Base-by-base conservation (phyloP, 1,140 invertebrate genomes). In the Hyposmocoma kahamanoa region DNA sequence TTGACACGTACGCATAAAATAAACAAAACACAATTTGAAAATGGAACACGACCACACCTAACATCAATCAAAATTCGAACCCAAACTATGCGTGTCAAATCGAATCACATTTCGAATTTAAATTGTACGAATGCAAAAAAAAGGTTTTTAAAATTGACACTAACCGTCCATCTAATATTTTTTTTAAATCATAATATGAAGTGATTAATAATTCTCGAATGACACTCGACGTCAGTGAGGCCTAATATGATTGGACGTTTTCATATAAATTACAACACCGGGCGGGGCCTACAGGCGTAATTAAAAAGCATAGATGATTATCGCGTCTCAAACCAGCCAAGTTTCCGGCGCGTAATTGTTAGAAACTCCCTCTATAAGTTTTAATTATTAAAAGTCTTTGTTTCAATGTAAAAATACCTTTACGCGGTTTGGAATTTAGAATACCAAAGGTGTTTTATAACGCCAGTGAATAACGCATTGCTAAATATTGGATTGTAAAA, bases 231-330 rank as follows among this genome's bases (percentile, higher is more conserved):
- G 72, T 73, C 74, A 72, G 50, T 69, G 55, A 36, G 55, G 50
- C 53, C 38, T 74, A 80, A 83, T 73, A 63, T 61, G 76, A 83
- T 83, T 83, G 79, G 79, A 83, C 79, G 68, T 75, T 77, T 73
- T 58, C 64, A 66, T 74, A 77, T 69, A 73, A 75, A 77, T 71
- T 73, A 77, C 64, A 62, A 62, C 64, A 59, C 53, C 67, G 68
- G 76, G 74, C 68, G 76, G 72, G 47, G 72, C 67, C 62, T 80
- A 74, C 76, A 69, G 62, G 71, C 69, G 54, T 80, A 75, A 83
- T 78, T 83, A 78, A 83, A 82, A 79, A 74, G 63, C 68, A 62
- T 69, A 83, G 79, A 83, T 83, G 58, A 67, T 67, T 76, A 83
- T 83, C 79, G 62, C 60, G 60, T 63, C 54, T 60, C 64, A 43